Conservation (phyloP, 2,888 invertebrate species). For the Zele albiditarsus region DNA sequence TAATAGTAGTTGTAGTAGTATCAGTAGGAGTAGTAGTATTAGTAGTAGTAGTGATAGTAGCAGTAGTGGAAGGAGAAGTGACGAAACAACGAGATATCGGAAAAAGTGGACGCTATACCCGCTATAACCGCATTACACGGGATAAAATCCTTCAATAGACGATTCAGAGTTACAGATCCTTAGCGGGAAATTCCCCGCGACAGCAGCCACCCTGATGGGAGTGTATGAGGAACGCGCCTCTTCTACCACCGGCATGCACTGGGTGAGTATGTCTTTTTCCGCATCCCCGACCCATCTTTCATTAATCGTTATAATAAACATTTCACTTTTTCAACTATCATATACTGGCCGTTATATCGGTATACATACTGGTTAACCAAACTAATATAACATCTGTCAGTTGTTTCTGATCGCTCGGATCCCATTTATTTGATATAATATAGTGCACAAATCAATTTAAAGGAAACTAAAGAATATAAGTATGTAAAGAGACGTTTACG, state of each 20-base stretch:
- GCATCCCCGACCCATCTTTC: neutral
- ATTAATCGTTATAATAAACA: too few relatives aligned
- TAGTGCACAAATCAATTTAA: too few relatives aligned
- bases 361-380: too few relatives aligned
- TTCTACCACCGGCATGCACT: constrained; percentile 91
- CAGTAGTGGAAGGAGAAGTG: constrained; percentile 51
- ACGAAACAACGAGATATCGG: constrained; percentile 48
- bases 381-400: too few relatives aligned
- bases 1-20: too few relatives aligned
- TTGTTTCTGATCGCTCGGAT: too few relatives aligned
- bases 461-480: too few relatives aligned
- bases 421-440: too few relatives aligned
- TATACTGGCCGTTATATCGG: too few relatives aligned
- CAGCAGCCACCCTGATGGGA: constrained; percentile 84
- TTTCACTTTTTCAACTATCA: too few relatives aligned
- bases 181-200: constrained; percentile 71
- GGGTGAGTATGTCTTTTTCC: constrained; percentile 78
- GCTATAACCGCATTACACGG: constrained; percentile 73
- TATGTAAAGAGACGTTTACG: too few relatives aligned
- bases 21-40: constrained; percentile 26
- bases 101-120: constrained; percentile 71
- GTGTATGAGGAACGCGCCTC: constrained; percentile 88
- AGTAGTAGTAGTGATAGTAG: constrained; percentile 41
- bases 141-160: constrained; percentile 73
- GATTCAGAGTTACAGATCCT: constrained; percentile 67